These are phyloP conservation scores for Sebastes flavidus DNA, from an alignment of 2,797 vertebrate genomes.

Conservation along the genomic window DNA sequence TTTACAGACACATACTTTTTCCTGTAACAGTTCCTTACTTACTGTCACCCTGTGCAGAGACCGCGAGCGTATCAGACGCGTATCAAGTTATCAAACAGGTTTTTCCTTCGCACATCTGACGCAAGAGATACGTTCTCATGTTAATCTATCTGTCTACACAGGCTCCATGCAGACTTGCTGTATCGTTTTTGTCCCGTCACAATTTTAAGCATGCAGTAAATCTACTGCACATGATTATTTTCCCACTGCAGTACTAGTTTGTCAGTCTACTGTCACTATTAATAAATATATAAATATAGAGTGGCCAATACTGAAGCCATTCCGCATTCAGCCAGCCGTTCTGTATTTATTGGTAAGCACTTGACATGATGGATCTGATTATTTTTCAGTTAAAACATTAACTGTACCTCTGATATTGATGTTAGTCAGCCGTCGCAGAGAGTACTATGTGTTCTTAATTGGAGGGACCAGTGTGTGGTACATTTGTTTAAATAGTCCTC, in stretches of 20 bases:
- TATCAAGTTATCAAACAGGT: not conserved
- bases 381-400: not conserved
- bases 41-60: rapidly evolving
- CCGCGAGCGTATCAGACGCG: not conserved
- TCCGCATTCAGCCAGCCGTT: too few relatives aligned
- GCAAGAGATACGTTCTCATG: not conserved
- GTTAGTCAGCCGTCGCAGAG: not conserved
- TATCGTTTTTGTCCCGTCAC: not conserved
- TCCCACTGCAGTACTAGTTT: not conserved
- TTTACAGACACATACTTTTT: not conserved
- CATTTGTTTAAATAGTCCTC: not conserved
- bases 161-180: not conserved
- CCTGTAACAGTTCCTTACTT: not conserved
- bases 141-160: not conserved
- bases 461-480: not conserved
- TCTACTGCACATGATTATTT: not conserved
- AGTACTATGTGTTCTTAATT: not conserved
- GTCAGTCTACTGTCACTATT: not conserved
- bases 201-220: not conserved
- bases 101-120: not conserved
- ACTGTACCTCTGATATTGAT: not conserved
- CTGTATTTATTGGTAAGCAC: not conserved
- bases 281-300: too few relatives aligned
- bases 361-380: not conserved
- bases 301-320: not conserved